Base-by-base conservation (phyloP, 2,888 invertebrate species). In the Macropis europaea region DNA sequence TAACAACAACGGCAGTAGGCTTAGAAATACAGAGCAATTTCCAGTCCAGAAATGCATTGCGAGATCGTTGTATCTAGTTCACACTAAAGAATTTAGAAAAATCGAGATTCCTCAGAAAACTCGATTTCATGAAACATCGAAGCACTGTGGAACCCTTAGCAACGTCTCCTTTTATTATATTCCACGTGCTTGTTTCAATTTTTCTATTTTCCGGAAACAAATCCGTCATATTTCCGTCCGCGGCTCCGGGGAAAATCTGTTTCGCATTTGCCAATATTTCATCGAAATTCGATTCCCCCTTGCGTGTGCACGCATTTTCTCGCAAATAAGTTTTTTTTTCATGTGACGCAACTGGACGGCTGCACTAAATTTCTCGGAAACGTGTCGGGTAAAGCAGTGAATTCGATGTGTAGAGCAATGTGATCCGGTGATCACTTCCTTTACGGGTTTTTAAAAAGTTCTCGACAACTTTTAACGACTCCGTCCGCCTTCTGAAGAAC, bases 371-470 rank as follows among this genome's bases (percentile, higher is more conserved):
- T 15, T 2, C 28, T 45, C 9, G 15, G 32, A 50, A 34, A 47
- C 28, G 34, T 9, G 7, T 7, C 11, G 11, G 13, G 6, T n/a
- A 28, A 47, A 42, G 7, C 32, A 30, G 2, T 9, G 19, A 11
- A 30, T 32, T 32, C 69, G 50, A 52, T 47, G 45, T 26, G 19
- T 9, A 17, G 9, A 13, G 15, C 36, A 45, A 47, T 36, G 42
- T 40, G 64, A 32, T 26, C 3, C 48, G 50, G 11, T 36, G 56
- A 62, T 60, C 60, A 60, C 47, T 56, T n/a, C 6, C 30, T 77
- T 68, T 56, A 68, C 57, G 61, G 68, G 72, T 19, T 68, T 70
- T 67, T 64, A 72, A 75, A 75, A 75, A 68, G 50, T 57, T 68
- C 7, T 5, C n/a, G 30, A 26, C 43, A 74, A 73, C 57, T 77